phyloP scores from a whole-genome alignment of 2,113 vertebrate genomes.

The Istiophorus platypterus region DNA sequence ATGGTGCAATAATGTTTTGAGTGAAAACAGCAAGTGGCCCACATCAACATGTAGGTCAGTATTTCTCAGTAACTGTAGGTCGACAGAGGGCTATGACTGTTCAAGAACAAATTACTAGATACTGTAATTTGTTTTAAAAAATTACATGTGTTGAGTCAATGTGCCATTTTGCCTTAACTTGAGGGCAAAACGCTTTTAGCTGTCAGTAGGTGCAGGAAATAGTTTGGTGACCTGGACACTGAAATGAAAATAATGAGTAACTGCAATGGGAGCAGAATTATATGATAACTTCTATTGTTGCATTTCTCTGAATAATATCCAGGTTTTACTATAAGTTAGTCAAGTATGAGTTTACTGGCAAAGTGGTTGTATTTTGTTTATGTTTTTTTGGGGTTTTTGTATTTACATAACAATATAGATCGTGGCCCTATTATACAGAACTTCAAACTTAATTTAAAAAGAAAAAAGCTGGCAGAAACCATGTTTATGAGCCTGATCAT shows the following conservation, averaged over 20 bases:
- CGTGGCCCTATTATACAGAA: too few relatives aligned
- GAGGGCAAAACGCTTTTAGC: not conserved
- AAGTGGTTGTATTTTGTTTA: not conserved
- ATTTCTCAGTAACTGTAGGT: not conserved
- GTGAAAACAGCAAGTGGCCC: conserved; percentile 42
- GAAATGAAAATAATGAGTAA: conserved; percentile 20
- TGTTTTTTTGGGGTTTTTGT: too few relatives aligned
- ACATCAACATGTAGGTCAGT: conserved; percentile 27
- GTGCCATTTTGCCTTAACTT: not conserved
- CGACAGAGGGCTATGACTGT: not conserved
- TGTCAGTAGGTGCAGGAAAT: not conserved
- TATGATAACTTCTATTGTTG: not conserved
- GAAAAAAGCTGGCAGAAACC: conserved; percentile 34
- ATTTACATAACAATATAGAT: too few relatives aligned
- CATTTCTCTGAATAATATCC: not conserved
- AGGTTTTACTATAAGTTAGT: not conserved
- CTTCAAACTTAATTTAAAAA: too few relatives aligned
- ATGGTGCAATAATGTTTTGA: conserved; percentile 49
- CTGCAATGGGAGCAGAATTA: not conserved
- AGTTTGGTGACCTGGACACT: not conserved
- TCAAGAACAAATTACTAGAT: too few relatives aligned
- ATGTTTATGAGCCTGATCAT: conserved; percentile 27
- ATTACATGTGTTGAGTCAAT: not conserved
- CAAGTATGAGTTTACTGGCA: not conserved
- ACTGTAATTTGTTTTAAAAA: too few relatives aligned